Evolutionary conservation across 2,797 vertebrate genomes (phyloP), one percentile per base, ranked within the genome.

Genomic region (Valencia hispanica): DNA sequence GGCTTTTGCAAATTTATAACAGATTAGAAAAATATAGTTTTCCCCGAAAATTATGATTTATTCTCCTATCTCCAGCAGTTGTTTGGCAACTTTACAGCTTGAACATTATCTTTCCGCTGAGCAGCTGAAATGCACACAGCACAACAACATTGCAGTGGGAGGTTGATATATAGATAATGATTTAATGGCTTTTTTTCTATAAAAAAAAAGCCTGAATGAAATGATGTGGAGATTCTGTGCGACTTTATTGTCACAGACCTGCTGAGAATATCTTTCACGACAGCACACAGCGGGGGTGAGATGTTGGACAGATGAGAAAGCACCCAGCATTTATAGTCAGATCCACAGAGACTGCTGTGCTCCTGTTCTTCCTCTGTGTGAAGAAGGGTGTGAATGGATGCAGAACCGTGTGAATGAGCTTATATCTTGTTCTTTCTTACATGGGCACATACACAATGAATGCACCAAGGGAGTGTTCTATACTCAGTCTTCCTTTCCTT

Each of bases 351-450:
- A 91, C 89, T 74, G 84, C 69, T 66, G 73, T 1, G 74, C 72
- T 41, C 73, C 72, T 63, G 36, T 61, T 75, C 74, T 69, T 77
- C 63, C 80, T n/a, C 48, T 78, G 1, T 78, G 79, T 68, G 78
- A 47, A 78, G 84, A 84, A 81, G 71, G 77, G 83, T 79, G 71
- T 45, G 78, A 66, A 74, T 75, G 81, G 80, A 83, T 81, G 84
- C 76, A 80, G 43, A 79, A 63, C 68, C 78, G 79, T 74, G 82
- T 90, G 88, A 90, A 84, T 83, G 71, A 79, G 78, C 68, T 73
- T 74, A 70, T 79, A 79, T 72, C 34, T 70, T 75, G 75, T 48
- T 66, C 48, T 73, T 47, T 77, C 70, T 51, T 61, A 73, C 66
- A 76, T 68, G 57, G 36, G 27, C 43, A 45, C 41, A 41, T 36